Percentiles rank a stretch among this genome's conserved stretches.
phyloP scores from a whole-genome alignment of 2,797 vertebrate species.

The Serranus cabrilla region DNA sequence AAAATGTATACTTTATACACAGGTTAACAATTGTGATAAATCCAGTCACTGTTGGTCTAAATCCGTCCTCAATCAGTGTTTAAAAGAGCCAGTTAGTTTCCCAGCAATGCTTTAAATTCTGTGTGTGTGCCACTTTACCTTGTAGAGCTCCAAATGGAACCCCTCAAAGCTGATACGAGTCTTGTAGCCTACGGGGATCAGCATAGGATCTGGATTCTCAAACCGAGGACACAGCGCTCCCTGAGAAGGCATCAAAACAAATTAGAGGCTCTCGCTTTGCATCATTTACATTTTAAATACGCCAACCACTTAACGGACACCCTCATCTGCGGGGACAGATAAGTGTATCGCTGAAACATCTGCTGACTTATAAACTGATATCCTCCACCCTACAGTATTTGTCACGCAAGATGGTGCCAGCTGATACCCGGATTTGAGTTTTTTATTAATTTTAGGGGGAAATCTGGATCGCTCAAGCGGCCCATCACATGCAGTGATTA shows the following conservation, averaged over 20 bases:
- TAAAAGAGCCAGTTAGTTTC: constrained; percentile 1
- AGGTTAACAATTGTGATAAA: not conserved
- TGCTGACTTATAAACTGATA: constrained; percentile 77
- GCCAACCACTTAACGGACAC: constrained; percentile 64
- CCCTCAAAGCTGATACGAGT: constrained; percentile 85
- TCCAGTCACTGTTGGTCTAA: not conserved
- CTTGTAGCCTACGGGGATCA: constrained; percentile 86
- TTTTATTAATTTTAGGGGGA: constrained; percentile 57
- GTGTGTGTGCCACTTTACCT: constrained; percentile 66
- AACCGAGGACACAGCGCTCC: constrained; percentile 84
- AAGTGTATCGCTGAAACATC: constrained; percentile 74
- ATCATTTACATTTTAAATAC: constrained; percentile 66
- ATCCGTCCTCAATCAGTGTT: not conserved
- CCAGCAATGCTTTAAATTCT: constrained; percentile 12
- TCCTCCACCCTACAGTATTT: constrained; percentile 62
- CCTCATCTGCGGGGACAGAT: constrained; percentile 66
- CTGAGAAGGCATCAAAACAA: constrained; percentile 70
- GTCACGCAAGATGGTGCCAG: constrained; percentile 71
- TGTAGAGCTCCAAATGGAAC: constrained; percentile 79
- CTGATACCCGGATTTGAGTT: constrained; percentile 73
- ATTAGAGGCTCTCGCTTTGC: constrained; percentile 42
- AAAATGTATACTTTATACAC: not conserved
- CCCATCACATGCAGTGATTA: constrained; percentile 31
- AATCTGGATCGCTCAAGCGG: constrained; percentile 31
- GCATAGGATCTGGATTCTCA: constrained; percentile 84